Evolutionary conservation across 2,888 invertebrate genomes (phyloP).

Genomic region (Spilosoma lubricipeda): DNA sequence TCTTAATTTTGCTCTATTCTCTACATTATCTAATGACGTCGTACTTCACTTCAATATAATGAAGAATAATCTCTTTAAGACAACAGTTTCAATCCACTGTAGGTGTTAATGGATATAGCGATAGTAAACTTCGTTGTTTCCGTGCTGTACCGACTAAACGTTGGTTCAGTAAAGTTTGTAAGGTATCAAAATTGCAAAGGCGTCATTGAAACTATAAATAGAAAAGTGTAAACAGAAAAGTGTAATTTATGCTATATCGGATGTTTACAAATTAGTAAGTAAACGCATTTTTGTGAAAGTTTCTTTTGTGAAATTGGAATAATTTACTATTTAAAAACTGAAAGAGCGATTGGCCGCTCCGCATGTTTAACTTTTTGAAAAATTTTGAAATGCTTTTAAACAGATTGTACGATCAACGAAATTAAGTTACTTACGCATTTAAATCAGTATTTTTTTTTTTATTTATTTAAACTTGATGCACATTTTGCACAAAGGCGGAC

Average conservation of each 20-base stretch:
- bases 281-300: no score
- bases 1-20: no score
- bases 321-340: no score
- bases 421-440: no score
- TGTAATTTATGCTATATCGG: not conserved
- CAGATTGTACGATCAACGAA: not conserved
- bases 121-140: not conserved
- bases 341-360: no score
- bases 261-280: no score
- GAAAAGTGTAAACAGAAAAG: not conserved
- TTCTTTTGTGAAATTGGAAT: no score
- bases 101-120: not conserved
- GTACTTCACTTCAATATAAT: not conserved
- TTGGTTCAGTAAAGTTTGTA: not conserved
- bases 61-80: not conserved
- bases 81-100: not conserved
- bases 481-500: no score
- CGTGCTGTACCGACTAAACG: not conserved
- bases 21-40: no score
- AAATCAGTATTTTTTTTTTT: no score
- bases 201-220: not conserved
- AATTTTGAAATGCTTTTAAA: not conserved
- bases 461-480: no score
- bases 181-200: not conserved
- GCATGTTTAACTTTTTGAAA: not conserved